A percentile compares a stretch with the other conserved stretches of the same genome.
Conservation (phyloP, 2,113 vertebrate species). For the Odontesthes bonariensis region DNA sequence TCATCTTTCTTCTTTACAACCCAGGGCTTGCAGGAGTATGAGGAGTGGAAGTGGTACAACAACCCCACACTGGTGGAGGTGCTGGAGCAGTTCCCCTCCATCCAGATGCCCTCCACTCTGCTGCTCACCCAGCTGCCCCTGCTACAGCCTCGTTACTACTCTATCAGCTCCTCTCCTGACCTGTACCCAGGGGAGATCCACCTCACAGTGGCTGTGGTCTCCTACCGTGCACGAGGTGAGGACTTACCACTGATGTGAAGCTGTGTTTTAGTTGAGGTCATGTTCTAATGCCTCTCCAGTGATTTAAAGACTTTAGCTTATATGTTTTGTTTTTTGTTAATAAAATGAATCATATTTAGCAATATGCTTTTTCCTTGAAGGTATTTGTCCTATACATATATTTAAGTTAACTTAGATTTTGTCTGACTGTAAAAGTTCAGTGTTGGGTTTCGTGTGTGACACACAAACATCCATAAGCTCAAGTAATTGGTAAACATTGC, state of each 20-base stretch:
- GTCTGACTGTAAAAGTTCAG: not conserved
- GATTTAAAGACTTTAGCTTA: not conserved
- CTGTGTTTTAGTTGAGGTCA: not conserved
- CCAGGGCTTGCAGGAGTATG: slow-evolving; percentile 96
- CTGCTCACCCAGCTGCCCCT: slow-evolving; percentile 95
- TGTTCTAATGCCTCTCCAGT: not conserved
- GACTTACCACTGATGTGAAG: not conserved
- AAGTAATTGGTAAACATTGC: slow-evolving; percentile 8
- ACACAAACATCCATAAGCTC: not conserved
- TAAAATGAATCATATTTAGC: not conserved
- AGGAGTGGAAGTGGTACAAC: slow-evolving; percentile 99
- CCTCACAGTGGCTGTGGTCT: slow-evolving; percentile 96
- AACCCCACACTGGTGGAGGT: slow-evolving; percentile 95
- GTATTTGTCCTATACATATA: not conserved
- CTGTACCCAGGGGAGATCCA: slow-evolving; percentile 93
- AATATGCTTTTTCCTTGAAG: not conserved
- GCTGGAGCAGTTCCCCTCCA: slow-evolving; percentile 93
- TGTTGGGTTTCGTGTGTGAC: not conserved
- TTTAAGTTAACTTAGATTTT: not conserved
- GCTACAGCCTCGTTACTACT: slow-evolving; percentile 96
- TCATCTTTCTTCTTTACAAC: not conserved
- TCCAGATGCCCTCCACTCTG: slow-evolving; percentile 94
- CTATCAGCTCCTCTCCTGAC: slow-evolving; percentile 97
- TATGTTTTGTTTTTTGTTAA: too few species aligned
- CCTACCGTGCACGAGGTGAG: slow-evolving; percentile 92